Evolutionary conservation across 2,888 invertebrate genomes (phyloP), one percentile per base, ranked within the genome.

Genomic region (Tanypteryx hageni): DNA sequence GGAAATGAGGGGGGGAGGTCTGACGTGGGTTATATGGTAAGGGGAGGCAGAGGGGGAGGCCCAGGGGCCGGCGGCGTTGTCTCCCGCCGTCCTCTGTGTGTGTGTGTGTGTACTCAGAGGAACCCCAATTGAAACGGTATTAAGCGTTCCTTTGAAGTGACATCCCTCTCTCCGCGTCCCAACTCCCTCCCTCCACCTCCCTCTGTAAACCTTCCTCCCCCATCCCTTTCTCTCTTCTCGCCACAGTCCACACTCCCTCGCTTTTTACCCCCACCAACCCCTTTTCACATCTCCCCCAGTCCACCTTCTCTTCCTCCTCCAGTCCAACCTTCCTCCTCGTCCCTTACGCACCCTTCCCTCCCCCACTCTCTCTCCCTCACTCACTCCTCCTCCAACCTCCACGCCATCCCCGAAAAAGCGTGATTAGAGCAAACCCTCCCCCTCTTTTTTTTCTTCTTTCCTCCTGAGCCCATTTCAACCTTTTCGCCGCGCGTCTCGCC

Each of bases 61-160:
- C 18, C 56, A 83, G 56, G 83, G 83, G 83, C 57, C 18, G 56
- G 18, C 57, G 83, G 18, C 0, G 83, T 83, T 57, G n/a, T 57
- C 83, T 57, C 56, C 83, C 89, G 89, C 89, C 31, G 44, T 64
- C 64, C 76, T 68, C 64, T 76, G 27, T 44, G 44, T 44, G 44
- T 76, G 27, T 44, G 44, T 44, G 44, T 89, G 89, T 89, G 89
- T 89, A 68, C 89, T 64, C 64, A 44, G 27, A 44, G 61, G 64
- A 64, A 64, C 89, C 64, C 64, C 89, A 64, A 64, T 64, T 89
- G 89, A 89, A 89, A 68, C 89, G 44, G 64, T 44, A 89, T 89
- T 89, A 61, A 68, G 61, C n/a, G 64, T 14, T 10, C 89, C 64
- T 89, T 89, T 89, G 89, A 89, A 64, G 76, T 76, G 31, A n/a